These are phyloP conservation scores for Drosophila basisetae DNA, from an alignment of 2,888 invertebrate species.

Conservation along the genomic window DNA sequence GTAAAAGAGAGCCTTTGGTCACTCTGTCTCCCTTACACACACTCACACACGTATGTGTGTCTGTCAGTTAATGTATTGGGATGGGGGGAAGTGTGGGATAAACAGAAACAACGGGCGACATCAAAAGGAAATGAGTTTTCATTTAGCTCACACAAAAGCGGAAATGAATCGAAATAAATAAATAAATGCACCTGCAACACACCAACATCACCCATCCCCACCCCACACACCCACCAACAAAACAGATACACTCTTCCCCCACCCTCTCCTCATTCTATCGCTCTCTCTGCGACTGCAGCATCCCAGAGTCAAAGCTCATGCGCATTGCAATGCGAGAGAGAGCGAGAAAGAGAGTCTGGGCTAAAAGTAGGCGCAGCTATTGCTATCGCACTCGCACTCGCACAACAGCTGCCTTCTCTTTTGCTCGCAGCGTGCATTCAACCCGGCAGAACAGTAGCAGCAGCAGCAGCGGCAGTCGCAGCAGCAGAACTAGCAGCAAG, in stretches of 20 bases:
- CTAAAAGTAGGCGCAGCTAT: conserved; percentile 24
- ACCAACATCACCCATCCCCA: neutral
- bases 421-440: conserved; percentile 70
- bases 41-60: conserved; percentile 25
- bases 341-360: conserved; percentile 9
- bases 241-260: neutral
- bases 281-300: conserved; percentile 38
- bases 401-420: conserved; percentile 28
- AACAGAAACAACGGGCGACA: conserved; percentile 52
- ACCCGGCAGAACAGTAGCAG: conserved; percentile 63
- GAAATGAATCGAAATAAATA: conserved; percentile 83
- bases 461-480: conserved; percentile 30
- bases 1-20: conserved; percentile 12
- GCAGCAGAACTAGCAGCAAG: conserved; percentile 12
- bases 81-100: conserved; percentile 24
- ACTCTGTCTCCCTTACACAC: conserved; percentile 31
- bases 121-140: conserved; percentile 84
- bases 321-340: conserved; percentile 40
- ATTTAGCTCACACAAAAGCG: conserved; percentile 80
- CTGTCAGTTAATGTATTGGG: conserved; percentile 51
- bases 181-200: conserved; percentile 78
- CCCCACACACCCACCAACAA: neutral
- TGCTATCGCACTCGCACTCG: conserved; percentile 34
- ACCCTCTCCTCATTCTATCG: neutral
- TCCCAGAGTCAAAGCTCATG: conserved; percentile 49